Evolutionary conservation across 2,888 invertebrate genomes (phyloP), one percentile per base, ranked within the genome.

Genomic region (Caenorhabditis panamensis): DNA sequence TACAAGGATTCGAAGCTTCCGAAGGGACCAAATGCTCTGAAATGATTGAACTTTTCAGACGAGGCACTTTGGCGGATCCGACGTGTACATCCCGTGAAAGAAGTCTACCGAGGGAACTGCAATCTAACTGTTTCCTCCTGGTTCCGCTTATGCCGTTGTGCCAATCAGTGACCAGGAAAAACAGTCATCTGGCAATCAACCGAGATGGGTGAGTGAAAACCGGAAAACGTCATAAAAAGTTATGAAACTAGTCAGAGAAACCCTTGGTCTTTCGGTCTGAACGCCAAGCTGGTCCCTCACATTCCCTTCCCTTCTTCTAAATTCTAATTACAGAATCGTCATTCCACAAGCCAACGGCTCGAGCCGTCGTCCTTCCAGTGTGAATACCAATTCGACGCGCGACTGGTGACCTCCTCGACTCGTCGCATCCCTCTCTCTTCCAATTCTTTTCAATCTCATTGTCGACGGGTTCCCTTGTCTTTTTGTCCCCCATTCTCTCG

Each of bases 41-140:
- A 24, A 31, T 24, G 37, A 71, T n/a, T 31, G 36, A 41, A 63
- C 6, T 16, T 79, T 83, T 51, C 72, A 86, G 90, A 53, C 72
- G 90, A 28, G 90, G 90, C 22, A 90, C 90, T 6, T 83, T 90
- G n/a, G 90, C 89, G 26, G 90, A 90, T 84, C 90, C 90, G 16
- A 90, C 90, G n/a, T 88, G 87, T 68, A 88, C 88, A 66, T 84
- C 84, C 36, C 82, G 89, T 11, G 90, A 90, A 64, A 61, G 86
- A 49, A 84, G 84, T 49, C 56, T 82, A 20, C 86, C 85, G 49
- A 31, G 82, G 16, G 88, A 89, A 54, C 82, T 90, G 62, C 88
- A 90, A 69, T 88, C 89, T 37, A 89, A 89, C 75, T 90, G 90
- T 76, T 90, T 90, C 80, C 85, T 90, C 26, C 82, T 90, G 24